Base-by-base conservation (phyloP, 30 jellyfish, hydroid and myxozoan species). In the Hydractinia echinata region DNA sequence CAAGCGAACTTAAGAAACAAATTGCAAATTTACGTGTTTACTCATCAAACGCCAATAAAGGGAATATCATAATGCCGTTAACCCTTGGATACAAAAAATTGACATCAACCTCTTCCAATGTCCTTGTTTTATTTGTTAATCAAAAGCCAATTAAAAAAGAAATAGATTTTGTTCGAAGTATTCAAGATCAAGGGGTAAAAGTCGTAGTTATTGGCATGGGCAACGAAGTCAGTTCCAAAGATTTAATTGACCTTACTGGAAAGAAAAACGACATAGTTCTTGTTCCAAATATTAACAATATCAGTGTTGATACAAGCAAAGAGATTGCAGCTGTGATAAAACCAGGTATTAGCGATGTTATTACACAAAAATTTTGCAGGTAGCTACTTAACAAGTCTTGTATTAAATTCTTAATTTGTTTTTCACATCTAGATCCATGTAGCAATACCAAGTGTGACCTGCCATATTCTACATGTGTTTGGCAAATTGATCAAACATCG, bases 371-470 rank as follows among this genome's bases (percentile, higher is more conserved):
- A 30, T 2, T 13, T 30, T 30, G 44, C 2, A 30, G 44, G 44
- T 30, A 30, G 1, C 44, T 30, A 30, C 44, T 30, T 30, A 30
- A 30, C 44, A 30, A 30, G 44, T 30, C 44, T 30, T 30, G 44
- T 30, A 72, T 4, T 21, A 50, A 15, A 73, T 1, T 16, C n/a
- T 73, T 21, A 50, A 10, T 39, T 1, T 66, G 10, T 80, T 30
- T 8, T 64, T n/a, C 52, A 54, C 21, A 48, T 82, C 67, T 78
- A 91, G 96, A 83, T 86, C 89, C 95, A 7, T 91, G 98, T 76
- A 1, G 6, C 62, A 70, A 70, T 16, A 58, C 8, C 15, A 77
- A 60, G 7, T 90, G 97, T 67, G 50, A 56, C 76, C 10, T 13
- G 10, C 67, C 51, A 53, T 64, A 73, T 72, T 71, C 95, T 55